Evolutionary conservation across 2,113 vertebrate species (phyloP), one percentile per base, ranked within the genome.

Genomic region (Hydrochoerus hydrochaeris): DNA sequence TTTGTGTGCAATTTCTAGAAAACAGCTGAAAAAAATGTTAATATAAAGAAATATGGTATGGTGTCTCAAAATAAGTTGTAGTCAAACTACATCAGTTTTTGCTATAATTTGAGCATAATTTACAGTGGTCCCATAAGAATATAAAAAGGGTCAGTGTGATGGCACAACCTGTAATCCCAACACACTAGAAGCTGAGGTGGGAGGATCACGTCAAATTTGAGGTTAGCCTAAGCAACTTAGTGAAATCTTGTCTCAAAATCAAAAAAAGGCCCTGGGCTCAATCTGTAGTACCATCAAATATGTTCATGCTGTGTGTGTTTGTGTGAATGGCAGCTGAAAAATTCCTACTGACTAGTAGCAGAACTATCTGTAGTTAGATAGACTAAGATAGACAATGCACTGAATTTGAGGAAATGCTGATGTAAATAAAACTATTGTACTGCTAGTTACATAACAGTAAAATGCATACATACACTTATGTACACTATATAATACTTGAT

Each of bases 11-110:
- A 80, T 86, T 78, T 93, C 71, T 71, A 69, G 44, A 95, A 91
- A 94, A 90, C 4, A 92, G 46, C 46, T 86, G 22, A 95, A 92
- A 87, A 24, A n/a, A 91, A 38, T 84, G 54, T 38, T 62, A 57
- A 46, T 83, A 12, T 80, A 41, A 85, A 3, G 71, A 89, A 85
- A 20, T 57, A 82, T 10, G 4, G 6, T 69, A 80, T 63, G 26
- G 14, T 81, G 26, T 49, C 69, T 92, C 81, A 81, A 88, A 94
- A 96, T 57, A 5, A 88, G 62, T 4, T 87, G 7, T 20, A 41
- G 13, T 71, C 41, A 83, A 93, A 89, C n/a, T 82, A 77, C 22
- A 13, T n/a, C 49, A 28, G 32, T 62, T 93, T 83, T 95, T 11
- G 69, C 30, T 81, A 7, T 75, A 88, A 46, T 20, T 32, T 52